Base-by-base conservation (phyloP, 2,797 vertebrate genomes). In the Sebastes cheni region DNA sequence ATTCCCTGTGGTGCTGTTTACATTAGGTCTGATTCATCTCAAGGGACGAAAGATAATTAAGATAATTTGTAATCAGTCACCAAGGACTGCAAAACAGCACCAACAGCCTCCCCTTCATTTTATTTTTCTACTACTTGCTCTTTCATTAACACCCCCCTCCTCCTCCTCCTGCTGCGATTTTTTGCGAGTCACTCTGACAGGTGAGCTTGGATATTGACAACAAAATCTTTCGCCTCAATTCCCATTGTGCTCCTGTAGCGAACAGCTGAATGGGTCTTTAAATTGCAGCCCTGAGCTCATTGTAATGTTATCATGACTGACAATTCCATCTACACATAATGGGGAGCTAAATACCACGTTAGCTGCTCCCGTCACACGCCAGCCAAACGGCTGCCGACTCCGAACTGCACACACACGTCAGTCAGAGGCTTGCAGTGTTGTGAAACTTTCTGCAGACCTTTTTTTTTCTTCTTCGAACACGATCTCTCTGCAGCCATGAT, bases 21-120 rank as follows among this genome's bases (percentile, higher is more conserved):
- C 67, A 77, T 64, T 16, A 64, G 14, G 16, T 68, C 42, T 70
- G 79, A 83, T 72, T 77, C 27, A 12, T 80, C 84, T 75, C 70
- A 12, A 27, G 79, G 72, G 86, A 88, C 25, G 10, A 7, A 29
- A 72, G 70, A 77, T 85, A 86, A 91, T 88, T 82, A 80, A 68
- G 77, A 82, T 82, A 10, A 85, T 91, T 82, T 76, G 64, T 70
- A 86, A 87, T 87, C 81, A 81, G 82, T 82, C 73, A 64, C 69
- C 18, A 78, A 65, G 46, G 39, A 62, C 62, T 14, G 23, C 52
- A 68, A 18, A 61, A 46, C 60, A 36, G 16, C 50, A 54, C 25
- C 30, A 25, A 65, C n/a, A 61, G 59, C 30, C 58, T 8, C 23
- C 22, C 27, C 8, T 46, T 65, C n/a, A 29, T n/a, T 59, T 18